These are phyloP conservation scores for Hoplostethus atlanticus DNA, from an alignment of 2,797 vertebrate genomes.

Conservation along the genomic window DNA sequence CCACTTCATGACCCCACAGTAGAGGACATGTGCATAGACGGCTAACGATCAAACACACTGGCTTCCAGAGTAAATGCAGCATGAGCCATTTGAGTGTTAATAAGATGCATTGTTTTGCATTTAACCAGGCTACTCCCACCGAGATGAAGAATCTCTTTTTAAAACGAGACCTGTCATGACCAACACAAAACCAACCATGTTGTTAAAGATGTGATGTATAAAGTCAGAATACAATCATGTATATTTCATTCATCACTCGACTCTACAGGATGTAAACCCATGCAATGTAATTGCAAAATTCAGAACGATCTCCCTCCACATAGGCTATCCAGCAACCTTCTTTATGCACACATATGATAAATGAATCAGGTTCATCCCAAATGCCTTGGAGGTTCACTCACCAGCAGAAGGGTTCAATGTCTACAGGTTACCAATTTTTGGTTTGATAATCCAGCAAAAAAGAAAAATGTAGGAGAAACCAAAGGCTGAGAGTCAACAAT, in stretches of 20 bases:
- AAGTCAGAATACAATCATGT: too few relatives aligned
- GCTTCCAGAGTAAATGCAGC: too few relatives aligned
- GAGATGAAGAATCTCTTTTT: too few relatives aligned
- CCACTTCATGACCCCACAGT: not conserved
- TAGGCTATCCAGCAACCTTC: not conserved
- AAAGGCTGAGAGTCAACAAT: constrained; percentile 27
- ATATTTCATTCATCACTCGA: not conserved
- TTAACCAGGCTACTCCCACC: too few relatives aligned
- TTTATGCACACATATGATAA: not conserved
- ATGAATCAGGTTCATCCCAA: not conserved
- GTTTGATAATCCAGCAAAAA: constrained; percentile 44
- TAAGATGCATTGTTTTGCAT: too few relatives aligned
- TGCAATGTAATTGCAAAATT: not conserved
- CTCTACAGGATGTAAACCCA: not conserved
- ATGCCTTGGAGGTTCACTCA: constrained; percentile 57
- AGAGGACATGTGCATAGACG: not conserved
- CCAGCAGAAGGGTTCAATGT: constrained; percentile 46
- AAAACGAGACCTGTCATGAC: too few relatives aligned
- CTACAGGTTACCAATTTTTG: constrained; percentile 28
- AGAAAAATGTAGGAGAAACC: constrained; percentile 13
- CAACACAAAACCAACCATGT: too few relatives aligned
- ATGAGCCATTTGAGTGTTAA: too few relatives aligned
- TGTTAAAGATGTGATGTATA: too few relatives aligned
- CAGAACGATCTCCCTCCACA: not conserved
- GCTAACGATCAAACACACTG: not conserved